Conservation (phyloP, 2,888 invertebrate species). For the Merodon equestris region DNA sequence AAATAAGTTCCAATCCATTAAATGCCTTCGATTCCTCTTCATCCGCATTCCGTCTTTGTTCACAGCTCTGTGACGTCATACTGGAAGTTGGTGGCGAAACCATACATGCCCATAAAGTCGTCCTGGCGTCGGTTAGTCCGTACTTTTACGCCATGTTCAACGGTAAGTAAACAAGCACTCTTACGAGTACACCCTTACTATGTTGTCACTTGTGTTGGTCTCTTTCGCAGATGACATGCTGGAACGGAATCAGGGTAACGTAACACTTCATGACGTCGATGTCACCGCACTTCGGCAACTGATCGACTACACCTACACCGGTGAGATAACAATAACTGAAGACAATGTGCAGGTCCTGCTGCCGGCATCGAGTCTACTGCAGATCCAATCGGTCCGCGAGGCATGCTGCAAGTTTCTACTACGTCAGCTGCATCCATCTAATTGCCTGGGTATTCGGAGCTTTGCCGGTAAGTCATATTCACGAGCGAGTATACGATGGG, state of each 20-base stretch:
- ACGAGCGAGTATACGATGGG: too few relatives aligned
- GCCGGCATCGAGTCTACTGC: slow-evolving; percentile 86
- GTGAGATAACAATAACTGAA: slow-evolving; percentile 84
- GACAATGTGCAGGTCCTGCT: slow-evolving; percentile 85
- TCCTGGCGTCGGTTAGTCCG: slow-evolving; percentile 86
- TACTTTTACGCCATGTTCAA: slow-evolving; percentile 86
- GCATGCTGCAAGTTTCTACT: slow-evolving; percentile 88
- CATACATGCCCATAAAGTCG: slow-evolving; percentile 86
- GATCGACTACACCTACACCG: slow-evolving; percentile 88
- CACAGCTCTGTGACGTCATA: slow-evolving; percentile 80
- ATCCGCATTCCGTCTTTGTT: background rate
- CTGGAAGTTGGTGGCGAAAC: slow-evolving; percentile 84
- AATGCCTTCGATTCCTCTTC: slow-evolving; percentile 18
- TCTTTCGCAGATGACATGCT: slow-evolving; percentile 77
- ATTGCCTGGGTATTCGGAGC: slow-evolving; percentile 87
- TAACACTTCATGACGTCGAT: slow-evolving; percentile 79
- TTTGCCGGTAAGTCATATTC: slow-evolving; percentile 80
- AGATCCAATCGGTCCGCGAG: slow-evolving; percentile 84
- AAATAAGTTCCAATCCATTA: slow-evolving; percentile 35
- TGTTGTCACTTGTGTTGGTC: too few relatives aligned
- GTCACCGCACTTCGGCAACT: slow-evolving; percentile 84
- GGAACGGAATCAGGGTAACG: slow-evolving; percentile 77
- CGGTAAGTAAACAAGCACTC: slow-evolving; percentile 73
- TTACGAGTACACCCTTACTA: slow-evolving; percentile 2
- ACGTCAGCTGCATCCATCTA: slow-evolving; percentile 87